Evolutionary conservation across 37 sponge, comb jelly and placozoan genomes (phyloP).

Genomic region (Ephydatia muelleri): DNA sequence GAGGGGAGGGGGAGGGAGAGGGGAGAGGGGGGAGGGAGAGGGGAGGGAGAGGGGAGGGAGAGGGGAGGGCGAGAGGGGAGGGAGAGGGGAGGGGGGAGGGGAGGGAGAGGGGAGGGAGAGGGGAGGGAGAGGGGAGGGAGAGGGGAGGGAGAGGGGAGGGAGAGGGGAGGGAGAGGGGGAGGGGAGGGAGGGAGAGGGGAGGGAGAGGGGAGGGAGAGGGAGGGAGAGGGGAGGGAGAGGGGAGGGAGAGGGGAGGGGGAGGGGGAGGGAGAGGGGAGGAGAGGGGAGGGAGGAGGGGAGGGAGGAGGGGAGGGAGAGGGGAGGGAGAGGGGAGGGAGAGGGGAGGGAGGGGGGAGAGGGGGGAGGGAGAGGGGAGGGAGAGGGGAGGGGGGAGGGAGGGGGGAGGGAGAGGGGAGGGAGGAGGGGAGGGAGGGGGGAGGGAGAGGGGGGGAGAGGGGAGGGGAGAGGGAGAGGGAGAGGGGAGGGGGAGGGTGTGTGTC

Average conservation of each 20-base stretch:
- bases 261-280: not conserved
- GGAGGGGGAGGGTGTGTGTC: too few relatives aligned
- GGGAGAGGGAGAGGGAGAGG: too few relatives aligned
- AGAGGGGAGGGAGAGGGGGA: not conserved
- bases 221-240: constrained; percentile 4
- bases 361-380: too few relatives aligned
- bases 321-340: not conserved
- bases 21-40: not conserved
- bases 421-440: too few relatives aligned
- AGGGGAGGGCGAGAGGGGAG: constrained; percentile 10
- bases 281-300: not conserved
- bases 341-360: not conserved
- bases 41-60: not conserved
- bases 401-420: too few relatives aligned
- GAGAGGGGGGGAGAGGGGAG: too few relatives aligned
- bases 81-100: not conserved
- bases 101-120: not conserved
- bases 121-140: not conserved
- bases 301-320: not conserved
- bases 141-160: not conserved
- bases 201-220: not conserved
- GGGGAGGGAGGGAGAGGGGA: not conserved
- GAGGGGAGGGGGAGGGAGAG: not conserved
- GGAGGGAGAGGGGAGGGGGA: not conserved
- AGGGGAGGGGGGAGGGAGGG: too few relatives aligned